Conservation (phyloP, 2,888 invertebrate genomes). For the Matsumyia berberina region DNA sequence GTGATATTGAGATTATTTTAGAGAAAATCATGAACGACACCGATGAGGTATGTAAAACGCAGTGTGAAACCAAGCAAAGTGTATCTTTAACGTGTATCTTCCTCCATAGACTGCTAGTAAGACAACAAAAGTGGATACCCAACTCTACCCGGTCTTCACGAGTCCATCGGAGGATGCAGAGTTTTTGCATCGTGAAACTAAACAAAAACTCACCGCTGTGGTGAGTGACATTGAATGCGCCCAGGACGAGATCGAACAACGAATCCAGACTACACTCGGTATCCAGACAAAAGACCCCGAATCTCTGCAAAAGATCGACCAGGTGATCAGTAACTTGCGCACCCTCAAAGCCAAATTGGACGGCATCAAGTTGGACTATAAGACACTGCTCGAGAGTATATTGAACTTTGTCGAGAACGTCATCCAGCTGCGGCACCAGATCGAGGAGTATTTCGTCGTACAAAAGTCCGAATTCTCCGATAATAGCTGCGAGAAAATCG, state of each 20-base stretch:
- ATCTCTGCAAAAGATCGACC: constrained; percentile 85
- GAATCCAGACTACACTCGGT: constrained; percentile 88
- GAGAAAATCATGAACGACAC: constrained; percentile 87
- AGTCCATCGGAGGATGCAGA: constrained; percentile 86
- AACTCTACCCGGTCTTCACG: constrained; percentile 90
- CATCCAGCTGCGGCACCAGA: constrained; percentile 87
- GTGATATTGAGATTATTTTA: constrained; percentile 85
- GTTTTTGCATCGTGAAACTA: constrained; percentile 86
- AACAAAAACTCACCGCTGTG: constrained; percentile 86
- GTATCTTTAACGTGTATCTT: constrained; percentile 75
- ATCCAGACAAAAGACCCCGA: constrained; percentile 87
- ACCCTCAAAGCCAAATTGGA: constrained; percentile 88
- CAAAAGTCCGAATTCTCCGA: constrained; percentile 76
- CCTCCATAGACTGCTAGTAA: constrained; percentile 87
- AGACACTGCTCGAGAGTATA: constrained; percentile 88
- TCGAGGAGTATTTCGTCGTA: constrained; percentile 86
- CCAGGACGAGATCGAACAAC: constrained; percentile 88
- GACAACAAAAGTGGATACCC: constrained; percentile 89
- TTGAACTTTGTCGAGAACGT: constrained; percentile 89
- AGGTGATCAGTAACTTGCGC: constrained; percentile 88
- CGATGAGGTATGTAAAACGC: constrained; percentile 86
- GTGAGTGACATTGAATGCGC: constrained; percentile 87
- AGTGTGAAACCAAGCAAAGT: background rate
- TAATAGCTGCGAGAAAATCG: constrained; percentile 85
- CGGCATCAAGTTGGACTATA: constrained; percentile 89